A percentile compares a stretch with the other conserved stretches of the same genome.
Conservation (phyloP, 2,888 invertebrate genomes). For the Drosophila buzzatii region DNA sequence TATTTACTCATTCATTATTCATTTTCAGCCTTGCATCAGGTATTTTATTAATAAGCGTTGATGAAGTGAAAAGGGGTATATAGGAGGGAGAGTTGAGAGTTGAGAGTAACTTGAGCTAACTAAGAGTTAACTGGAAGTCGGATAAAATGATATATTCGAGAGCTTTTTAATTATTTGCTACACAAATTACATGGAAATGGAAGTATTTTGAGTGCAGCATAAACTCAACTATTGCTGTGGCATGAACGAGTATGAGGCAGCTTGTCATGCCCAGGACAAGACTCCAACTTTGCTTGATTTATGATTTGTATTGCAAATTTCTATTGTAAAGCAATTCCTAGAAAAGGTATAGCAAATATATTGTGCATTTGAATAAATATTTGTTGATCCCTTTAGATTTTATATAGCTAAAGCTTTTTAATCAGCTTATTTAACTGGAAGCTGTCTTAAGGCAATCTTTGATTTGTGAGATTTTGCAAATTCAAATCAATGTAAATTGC, state of each 20-base stretch:
- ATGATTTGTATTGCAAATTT: not conserved
- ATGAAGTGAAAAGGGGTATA: not conserved
- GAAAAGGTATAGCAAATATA: not conserved
- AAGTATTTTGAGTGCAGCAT: not conserved
- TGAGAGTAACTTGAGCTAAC: not conserved
- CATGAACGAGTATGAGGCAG: not conserved
- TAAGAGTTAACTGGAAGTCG: not conserved
- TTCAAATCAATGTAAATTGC: not conserved
- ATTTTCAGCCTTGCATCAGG: not conserved
- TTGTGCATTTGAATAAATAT: not conserved
- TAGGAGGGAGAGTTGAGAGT: not conserved
- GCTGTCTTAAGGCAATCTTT: not conserved
- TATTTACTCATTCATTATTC: slow-evolving; percentile 2
- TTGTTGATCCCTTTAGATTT: too few species aligned
- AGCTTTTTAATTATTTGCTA: not conserved
- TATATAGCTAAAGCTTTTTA: not conserved
- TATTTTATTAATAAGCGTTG: not conserved
- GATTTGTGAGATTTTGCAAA: not conserved
- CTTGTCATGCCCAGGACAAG: too few species aligned
- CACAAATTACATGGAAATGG: not conserved
- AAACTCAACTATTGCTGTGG: not conserved
- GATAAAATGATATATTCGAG: not conserved
- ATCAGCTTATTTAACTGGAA: not conserved
- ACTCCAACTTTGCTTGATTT: not conserved
- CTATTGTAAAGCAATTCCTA: not conserved